Evolutionary conservation across 1,140 invertebrate species (phyloP), one percentile per base, ranked within the genome.

Genomic region (Lordiphosa clarofinis): DNA sequence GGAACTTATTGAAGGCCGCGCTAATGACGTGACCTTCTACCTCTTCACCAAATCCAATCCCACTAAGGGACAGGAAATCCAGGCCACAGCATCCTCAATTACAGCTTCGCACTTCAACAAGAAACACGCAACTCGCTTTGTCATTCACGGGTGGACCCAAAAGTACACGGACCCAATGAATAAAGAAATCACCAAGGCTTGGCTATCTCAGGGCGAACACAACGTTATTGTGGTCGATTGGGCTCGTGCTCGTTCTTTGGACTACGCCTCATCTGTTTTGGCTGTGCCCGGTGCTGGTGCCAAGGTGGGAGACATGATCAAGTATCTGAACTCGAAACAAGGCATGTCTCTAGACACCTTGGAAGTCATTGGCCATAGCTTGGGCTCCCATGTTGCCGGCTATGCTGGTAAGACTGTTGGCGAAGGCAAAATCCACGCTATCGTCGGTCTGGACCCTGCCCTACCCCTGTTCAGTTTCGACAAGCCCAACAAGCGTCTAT

Each of bases 211-310:
- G 0, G 87, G 79, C 3, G 89, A 92, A 21, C 87, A 82, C 10
- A 93, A 93, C 36, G 87, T 93, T 0, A 91, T 93, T n/a, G 76
- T 90, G 1, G 88, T 92, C 0, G 91, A 92, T 55, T 92, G 92
- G 91, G 58, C 66, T 89, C 15, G 88, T 79, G 42, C 89, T 88
- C n/a, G 61, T 36, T 31, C 87, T 56, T 4, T 87, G 87, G 36
- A 61, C 37, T 92, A 92, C 48, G 54, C 88, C 0, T 89, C 81
- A n/a, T 89, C 92, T 0, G 88, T 88, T 1, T 33, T 49, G 1
- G 90, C 89, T n/a, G 91, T 93, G 0, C 68, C 89, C 4, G 56
- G 61, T 11, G 90, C 92, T 10, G 92, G 92, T 0, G 40, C 12
- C 28, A 74, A 86, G 21, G 50, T 73, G 4, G 72, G 82, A 0